Percentiles rank a stretch among this genome's conserved stretches.
Conservation (phyloP, 1,140 invertebrate genomes). For the Rhynchophorus ferrugineus region DNA sequence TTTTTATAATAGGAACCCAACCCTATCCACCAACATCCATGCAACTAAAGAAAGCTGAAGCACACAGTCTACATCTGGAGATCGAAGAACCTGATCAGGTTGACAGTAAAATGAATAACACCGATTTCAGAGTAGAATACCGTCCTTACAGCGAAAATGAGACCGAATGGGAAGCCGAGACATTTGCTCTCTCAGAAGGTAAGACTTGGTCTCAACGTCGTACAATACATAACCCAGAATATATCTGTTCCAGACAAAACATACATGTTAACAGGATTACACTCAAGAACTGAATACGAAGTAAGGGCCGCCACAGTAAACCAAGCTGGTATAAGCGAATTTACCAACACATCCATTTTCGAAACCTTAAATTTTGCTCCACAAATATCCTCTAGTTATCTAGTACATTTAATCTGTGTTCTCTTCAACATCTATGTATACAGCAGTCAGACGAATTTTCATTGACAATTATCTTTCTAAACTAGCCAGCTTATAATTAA, state of each 20-base stretch:
- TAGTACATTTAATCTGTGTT: too few relatives aligned
- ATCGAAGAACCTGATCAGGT: conserved; percentile 25
- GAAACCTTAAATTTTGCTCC: neutral
- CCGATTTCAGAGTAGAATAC: conserved; percentile 24
- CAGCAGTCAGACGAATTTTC: too few relatives aligned
- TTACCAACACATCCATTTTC: conserved; percentile 15
- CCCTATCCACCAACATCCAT: conserved; percentile 41
- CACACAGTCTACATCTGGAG: conserved; percentile 42
- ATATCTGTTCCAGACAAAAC: conserved; percentile 24
- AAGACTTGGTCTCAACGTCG: too few relatives aligned
- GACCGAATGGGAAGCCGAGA: conserved; percentile 14
- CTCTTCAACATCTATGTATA: too few relatives aligned
- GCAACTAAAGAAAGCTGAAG: conserved; percentile 38
- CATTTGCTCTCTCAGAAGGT: conserved; percentile 23
- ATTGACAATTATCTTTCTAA: too few relatives aligned
- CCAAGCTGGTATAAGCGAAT: conserved; percentile 33
- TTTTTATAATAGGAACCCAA: neutral
- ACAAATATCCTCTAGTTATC: neutral
- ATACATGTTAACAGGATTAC: conserved; percentile 26
- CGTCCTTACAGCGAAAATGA: conserved; percentile 6
- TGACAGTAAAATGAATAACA: conserved; percentile 12
- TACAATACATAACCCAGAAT: too few relatives aligned
- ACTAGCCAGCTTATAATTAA: too few relatives aligned
- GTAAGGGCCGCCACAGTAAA: conserved; percentile 34
- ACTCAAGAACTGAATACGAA: conserved; percentile 31